Base-by-base conservation (phyloP, 2,888 invertebrate species). In the Diloba caeruleocephala region DNA sequence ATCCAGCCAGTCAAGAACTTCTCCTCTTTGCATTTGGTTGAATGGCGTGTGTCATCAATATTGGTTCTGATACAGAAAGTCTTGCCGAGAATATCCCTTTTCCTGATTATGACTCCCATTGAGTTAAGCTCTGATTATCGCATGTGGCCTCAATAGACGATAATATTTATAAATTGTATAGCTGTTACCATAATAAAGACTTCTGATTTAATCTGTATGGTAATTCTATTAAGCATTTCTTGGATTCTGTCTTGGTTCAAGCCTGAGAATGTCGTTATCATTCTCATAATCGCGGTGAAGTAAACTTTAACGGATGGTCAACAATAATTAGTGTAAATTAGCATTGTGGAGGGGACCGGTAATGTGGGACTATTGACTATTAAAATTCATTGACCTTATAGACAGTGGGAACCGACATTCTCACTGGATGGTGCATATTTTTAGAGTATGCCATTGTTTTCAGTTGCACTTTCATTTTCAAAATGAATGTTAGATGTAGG, bases 11-110 rank as follows among this genome's bases (percentile, higher is more conserved):
- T 19, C 28, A 8, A 58, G 75, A 74, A 12, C 78, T 60, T 49
- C 13, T 38, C 31, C 56, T 54, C 33, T 42, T 54, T 44, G 49
- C 10, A 37, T 42, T 38, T 39, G 29, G 32, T 46, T 55, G 25
- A 41, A 17, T 17, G 33, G 32, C n/a, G 12, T 9, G 56, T 76
- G 39, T 70, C 70, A 62, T 43, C 10, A 9, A 48, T 28, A 48
- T 39, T 78, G 76, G 79, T 70, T 62, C 13, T 39, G 51, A 54
- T 62, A 69, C 38, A 59, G 61, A 61, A 70, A 73, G 55, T 64
- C 71, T 72, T 78, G 80, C 68, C 73, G 74, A 82, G 78, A 82
- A 79, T 78, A 79, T 80, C 78, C 78, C 74, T 79, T 28, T 71
- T 63, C 66, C 70, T 75, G 76, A 75, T 76, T 74, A 69, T 73